These are phyloP conservation scores for Pseudopipra pipra DNA, from an alignment of 2,113 vertebrate genomes.

Conservation along the genomic window DNA sequence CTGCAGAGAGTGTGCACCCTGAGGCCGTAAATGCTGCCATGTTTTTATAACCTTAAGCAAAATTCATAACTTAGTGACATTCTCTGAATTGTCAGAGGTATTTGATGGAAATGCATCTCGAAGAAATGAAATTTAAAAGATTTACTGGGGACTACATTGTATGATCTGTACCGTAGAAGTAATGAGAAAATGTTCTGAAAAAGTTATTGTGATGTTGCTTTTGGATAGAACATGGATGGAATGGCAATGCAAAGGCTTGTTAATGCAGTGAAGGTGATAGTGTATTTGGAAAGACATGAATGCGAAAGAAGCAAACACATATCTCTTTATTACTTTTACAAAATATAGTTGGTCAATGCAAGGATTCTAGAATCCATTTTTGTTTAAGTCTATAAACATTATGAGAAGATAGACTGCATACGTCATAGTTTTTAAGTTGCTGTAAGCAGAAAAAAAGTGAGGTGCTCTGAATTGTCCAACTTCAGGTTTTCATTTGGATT, in stretches of 20 bases:
- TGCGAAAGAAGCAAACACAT: neutral
- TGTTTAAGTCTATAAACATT: neutral
- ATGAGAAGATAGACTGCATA: neutral
- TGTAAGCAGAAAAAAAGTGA: neutral
- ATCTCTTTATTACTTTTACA: neutral
- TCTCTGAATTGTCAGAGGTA: neutral
- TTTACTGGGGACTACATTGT: neutral
- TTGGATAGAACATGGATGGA: neutral
- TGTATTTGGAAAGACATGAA: neutral
- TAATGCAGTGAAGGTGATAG: neutral
- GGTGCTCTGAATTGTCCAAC: neutral
- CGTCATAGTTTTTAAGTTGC: neutral
- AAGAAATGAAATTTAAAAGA: neutral
- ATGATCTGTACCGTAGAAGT: neutral
- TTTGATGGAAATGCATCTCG: neutral
- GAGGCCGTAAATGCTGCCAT: neutral
- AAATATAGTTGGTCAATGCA: neutral
- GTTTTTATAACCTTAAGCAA: neutral
- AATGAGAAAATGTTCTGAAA: neutral
- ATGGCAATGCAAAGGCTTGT: neutral
- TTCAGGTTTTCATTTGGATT: neutral
- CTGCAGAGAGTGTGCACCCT: neutral
- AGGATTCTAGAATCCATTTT: neutral
- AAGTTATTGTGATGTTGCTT: neutral
- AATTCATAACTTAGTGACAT: neutral